A percentile compares a stretch with the other conserved stretches of the same genome.
Evolutionary conservation across 2,113 vertebrate genomes (phyloP).

Genomic region (Takifugu flavidus): DNA sequence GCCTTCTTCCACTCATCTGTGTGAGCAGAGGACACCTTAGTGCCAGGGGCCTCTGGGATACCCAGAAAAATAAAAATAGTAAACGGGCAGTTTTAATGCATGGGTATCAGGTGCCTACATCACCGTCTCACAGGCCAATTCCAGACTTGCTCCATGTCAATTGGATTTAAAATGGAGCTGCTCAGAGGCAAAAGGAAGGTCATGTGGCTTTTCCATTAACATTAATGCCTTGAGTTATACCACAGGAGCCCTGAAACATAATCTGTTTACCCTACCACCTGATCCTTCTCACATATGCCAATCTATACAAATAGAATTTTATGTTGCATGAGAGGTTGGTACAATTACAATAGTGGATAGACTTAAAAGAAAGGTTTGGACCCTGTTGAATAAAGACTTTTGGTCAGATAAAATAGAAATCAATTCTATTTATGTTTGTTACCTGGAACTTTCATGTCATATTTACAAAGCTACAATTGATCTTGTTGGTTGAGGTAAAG

Average conservation of each 20-base stretch:
- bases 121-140: constrained; percentile 18
- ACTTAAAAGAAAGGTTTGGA: not conserved
- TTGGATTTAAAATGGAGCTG: constrained; percentile 60
- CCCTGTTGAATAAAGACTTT: too few relatives aligned
- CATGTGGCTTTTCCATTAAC: constrained; percentile 66
- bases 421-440: too few relatives aligned
- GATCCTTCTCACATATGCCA: constrained; percentile 51
- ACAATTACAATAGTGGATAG: too few relatives aligned
- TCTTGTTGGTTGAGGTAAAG: not conserved
- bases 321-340: not conserved
- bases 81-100: constrained; percentile 30
- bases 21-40: constrained; percentile 26
- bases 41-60: constrained; percentile 13
- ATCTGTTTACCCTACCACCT: constrained; percentile 64
- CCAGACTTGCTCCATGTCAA: constrained; percentile 47
- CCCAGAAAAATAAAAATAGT: constrained; percentile 13
- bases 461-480: constrained; percentile 31
- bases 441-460: constrained; percentile 8
- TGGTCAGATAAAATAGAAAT: too few relatives aligned
- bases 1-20: constrained; percentile 8
- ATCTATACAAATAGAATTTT: constrained; percentile 51
- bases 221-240: constrained; percentile 61
- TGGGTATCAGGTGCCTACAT: constrained; percentile 50
- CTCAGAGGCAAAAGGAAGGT: constrained; percentile 59
- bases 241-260: constrained; percentile 46